Percentiles rank a stretch among this genome's conserved stretches.
These are phyloP conservation scores for Dendroctonus ponderosae DNA, from an alignment of 1,140 invertebrate genomes.

Conservation along the genomic window DNA sequence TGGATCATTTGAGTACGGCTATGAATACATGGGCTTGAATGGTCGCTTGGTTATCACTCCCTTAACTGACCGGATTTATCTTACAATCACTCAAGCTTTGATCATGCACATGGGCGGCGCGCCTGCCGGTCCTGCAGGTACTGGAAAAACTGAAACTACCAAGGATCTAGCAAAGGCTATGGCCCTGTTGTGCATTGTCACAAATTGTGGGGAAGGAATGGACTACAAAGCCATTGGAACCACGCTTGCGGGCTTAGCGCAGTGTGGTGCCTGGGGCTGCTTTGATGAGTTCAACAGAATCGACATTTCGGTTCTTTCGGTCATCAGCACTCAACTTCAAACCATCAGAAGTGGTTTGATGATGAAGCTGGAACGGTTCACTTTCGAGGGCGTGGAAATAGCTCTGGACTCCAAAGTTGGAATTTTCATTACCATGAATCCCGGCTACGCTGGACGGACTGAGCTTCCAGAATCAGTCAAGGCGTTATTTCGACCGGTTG, in stretches of 20 bases:
- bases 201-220: constrained; percentile 91
- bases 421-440: constrained; percentile 94
- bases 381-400: constrained; percentile 85
- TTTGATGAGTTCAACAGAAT: constrained; percentile 94
- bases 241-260: constrained; percentile 71
- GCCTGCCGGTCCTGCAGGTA: constrained; percentile 78
- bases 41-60: constrained; percentile 87
- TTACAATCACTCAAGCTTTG: constrained; percentile 87
- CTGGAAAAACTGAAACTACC: constrained; percentile 88
- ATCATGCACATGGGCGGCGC: constrained; percentile 87
- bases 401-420: constrained; percentile 79
- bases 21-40: constrained; percentile 93
- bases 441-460: constrained; percentile 84
- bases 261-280: constrained; percentile 84
- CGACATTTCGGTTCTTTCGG: constrained; percentile 84
- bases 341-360: constrained; percentile 82
- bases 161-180: constrained; percentile 89
- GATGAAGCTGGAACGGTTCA: constrained; percentile 69
- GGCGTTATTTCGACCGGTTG: constrained; percentile 84
- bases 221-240: constrained; percentile 84
- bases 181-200: constrained; percentile 83
- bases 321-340: constrained; percentile 87
- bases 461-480: constrained; percentile 90
- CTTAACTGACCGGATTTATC: constrained; percentile 86
- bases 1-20: constrained; percentile 84